Evolutionary conservation across 2,888 invertebrate genomes (phyloP).

Genomic region (Bembecia ichneumoniformis): DNA sequence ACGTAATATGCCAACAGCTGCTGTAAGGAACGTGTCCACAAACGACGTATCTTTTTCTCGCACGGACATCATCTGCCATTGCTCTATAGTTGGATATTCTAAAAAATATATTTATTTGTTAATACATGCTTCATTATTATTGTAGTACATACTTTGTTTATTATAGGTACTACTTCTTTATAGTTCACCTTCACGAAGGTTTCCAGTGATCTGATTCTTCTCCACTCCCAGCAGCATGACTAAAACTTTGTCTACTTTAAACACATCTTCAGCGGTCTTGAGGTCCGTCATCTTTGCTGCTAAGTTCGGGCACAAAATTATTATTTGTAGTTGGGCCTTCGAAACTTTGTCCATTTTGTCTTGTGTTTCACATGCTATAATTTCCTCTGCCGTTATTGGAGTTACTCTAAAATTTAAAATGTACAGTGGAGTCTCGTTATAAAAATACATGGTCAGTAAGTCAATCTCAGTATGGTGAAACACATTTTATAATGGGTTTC

Average conservation of each 20-base stretch:
- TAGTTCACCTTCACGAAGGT: constrained; percentile 76
- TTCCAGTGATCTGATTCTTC: constrained; percentile 78
- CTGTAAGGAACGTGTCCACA: constrained; percentile 86
- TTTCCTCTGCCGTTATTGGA: constrained; percentile 81
- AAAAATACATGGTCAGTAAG: background rate
- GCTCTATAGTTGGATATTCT: constrained; percentile 80
- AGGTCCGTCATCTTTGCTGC: constrained; percentile 73
- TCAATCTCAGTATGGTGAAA: too few relatives aligned
- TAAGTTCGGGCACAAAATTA: constrained; percentile 84
- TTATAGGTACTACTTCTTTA: too few relatives aligned
- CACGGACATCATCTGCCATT: constrained; percentile 85
- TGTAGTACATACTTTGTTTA: background rate
- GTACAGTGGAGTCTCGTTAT: too few relatives aligned
- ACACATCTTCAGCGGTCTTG: constrained; percentile 65
- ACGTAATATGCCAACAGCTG: constrained; percentile 84
- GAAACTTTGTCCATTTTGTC: constrained; percentile 69
- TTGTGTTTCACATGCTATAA: constrained; percentile 62
- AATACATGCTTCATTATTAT: background rate
- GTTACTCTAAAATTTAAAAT: constrained; percentile 73
- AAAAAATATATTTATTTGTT: constrained; percentile 14
- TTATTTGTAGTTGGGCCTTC: constrained; percentile 82
- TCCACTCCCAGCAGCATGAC: constrained; percentile 86
- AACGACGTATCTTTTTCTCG: constrained; percentile 88
- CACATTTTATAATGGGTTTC: too few relatives aligned
- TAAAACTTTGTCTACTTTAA: constrained; percentile 80